Percentiles rank a stretch among this genome's conserved stretches.
These are phyloP conservation scores for Calliopum simillimum DNA, from an alignment of 2,888 invertebrate species.

Conservation along the genomic window DNA sequence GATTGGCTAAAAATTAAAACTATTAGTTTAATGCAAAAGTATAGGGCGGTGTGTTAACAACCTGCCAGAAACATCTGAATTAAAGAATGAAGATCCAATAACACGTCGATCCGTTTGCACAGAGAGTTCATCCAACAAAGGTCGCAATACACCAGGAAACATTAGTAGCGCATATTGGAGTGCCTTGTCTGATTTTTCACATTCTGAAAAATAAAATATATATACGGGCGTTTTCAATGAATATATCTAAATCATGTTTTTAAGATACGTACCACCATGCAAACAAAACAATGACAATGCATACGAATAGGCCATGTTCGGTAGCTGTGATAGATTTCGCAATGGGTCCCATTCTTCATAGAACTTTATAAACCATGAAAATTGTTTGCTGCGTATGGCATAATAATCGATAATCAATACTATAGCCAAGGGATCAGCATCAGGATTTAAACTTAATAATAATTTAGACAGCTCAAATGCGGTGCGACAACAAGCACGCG, in stretches of 20 bases:
- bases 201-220: slow-evolving; percentile 52
- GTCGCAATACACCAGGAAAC: slow-evolving; percentile 82
- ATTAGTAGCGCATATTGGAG: slow-evolving; percentile 83
- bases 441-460: slow-evolving; percentile 81
- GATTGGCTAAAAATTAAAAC: slow-evolving; percentile 67
- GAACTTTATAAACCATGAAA: slow-evolving; percentile 76
- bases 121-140: slow-evolving; percentile 80
- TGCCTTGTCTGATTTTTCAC: slow-evolving; percentile 71
- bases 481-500: slow-evolving; percentile 85
- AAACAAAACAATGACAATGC: slow-evolving; percentile 79
- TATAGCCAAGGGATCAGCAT: slow-evolving; percentile 81
- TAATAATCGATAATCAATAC: slow-evolving; percentile 85
- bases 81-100: slow-evolving; percentile 68
- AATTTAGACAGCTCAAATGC: slow-evolving; percentile 90
- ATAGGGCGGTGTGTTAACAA: slow-evolving; percentile 41
- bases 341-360: slow-evolving; percentile 72
- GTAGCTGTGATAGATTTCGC: slow-evolving; percentile 81
- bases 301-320: slow-evolving; percentile 88
- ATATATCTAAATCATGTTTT: not conserved
- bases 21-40: slow-evolving; percentile 25
- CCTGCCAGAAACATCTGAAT: slow-evolving; percentile 59
- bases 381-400: slow-evolving; percentile 80
- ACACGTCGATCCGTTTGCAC: slow-evolving; percentile 78
- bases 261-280: slow-evolving; percentile 59
- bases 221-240: not conserved